phyloP scores from a whole-genome alignment of 2,113 vertebrate species.

The Grallaria varia region DNA sequence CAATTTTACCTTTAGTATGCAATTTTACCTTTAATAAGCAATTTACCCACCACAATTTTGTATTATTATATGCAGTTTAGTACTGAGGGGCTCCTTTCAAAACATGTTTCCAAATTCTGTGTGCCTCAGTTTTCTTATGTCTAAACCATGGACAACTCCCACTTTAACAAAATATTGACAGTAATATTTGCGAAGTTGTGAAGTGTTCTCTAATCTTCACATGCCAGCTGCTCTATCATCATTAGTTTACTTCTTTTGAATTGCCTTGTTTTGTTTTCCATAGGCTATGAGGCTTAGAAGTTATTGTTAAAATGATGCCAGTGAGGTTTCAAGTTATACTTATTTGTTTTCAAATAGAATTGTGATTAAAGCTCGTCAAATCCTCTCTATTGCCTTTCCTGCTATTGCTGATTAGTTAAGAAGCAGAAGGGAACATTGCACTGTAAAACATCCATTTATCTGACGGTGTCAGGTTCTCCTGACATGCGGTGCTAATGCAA shows the following conservation, averaged over 20 bases:
- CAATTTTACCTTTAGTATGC: not conserved
- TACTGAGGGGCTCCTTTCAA: not conserved
- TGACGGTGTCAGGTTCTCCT: conserved; percentile 47
- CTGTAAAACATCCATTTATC: conserved; percentile 46
- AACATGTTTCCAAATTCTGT: not conserved
- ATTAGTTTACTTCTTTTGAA: not conserved
- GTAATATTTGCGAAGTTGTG: not conserved
- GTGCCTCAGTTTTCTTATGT: not conserved
- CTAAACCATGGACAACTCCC: not conserved
- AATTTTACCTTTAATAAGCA: not conserved
- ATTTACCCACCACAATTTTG: not conserved
- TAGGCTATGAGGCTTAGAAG: not conserved
- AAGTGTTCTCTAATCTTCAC: conserved; percentile 10
- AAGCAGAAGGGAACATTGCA: conserved; percentile 24
- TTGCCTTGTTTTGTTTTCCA: not conserved
- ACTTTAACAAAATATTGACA: not conserved
- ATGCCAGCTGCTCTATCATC: not conserved
- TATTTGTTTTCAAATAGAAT: conserved; percentile 12
- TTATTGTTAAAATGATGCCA: not conserved
- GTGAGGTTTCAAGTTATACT: not conserved
- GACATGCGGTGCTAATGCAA: conserved; percentile 52
- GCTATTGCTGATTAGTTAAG: conserved; percentile 37
- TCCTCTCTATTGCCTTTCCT: conserved; percentile 5
- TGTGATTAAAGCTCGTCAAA: conserved; percentile 32
- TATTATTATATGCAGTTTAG: not conserved